A percentile compares a stretch with the other conserved stretches of the same genome.
These are phyloP conservation scores for Sarcophaga subvicina DNA, from an alignment of 2,888 invertebrate species.

Conservation along the genomic window DNA sequence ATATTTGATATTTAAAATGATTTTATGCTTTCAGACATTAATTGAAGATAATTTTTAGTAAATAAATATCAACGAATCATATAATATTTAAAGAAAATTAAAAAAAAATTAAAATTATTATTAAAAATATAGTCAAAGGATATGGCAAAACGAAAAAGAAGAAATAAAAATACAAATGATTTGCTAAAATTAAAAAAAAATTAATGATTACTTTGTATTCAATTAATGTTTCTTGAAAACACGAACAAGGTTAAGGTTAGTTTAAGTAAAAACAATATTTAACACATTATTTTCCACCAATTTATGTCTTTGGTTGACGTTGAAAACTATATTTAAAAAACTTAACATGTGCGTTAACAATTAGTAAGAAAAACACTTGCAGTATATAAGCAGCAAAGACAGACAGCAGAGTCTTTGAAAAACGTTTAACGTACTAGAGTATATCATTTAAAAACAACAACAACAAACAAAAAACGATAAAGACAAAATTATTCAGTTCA, in stretches of 20 bases:
- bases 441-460: slow-evolving; percentile 26
- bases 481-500: slow-evolving; percentile 65
- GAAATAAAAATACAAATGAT: slow-evolving; percentile 7
- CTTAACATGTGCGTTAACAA: slow-evolving; percentile 62
- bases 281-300: slow-evolving; percentile 23
- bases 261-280: slow-evolving; percentile 18
- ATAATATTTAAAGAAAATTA: neutral
- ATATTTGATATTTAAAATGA: slow-evolving; percentile 37
- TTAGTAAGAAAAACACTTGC: slow-evolving; percentile 49
- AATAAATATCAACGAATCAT: neutral
- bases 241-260: slow-evolving; percentile 67
- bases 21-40: slow-evolving; percentile 6
- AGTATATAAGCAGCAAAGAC: slow-evolving; percentile 30
- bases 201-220: slow-evolving; percentile 51
- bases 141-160: neutral
- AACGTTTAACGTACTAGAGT: neutral
- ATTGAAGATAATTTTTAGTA: neutral
- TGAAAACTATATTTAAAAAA: slow-evolving; percentile 43
- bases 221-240: slow-evolving; percentile 7
- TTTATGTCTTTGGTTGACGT: slow-evolving; percentile 30
- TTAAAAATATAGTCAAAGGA: neutral
- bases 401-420: neutral
- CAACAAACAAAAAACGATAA: neutral
- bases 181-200: slow-evolving; percentile 26
- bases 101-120: neutral